Evolutionary conservation across 2,888 invertebrate species (phyloP).

Genomic region (Heliconius ethilla): DNA sequence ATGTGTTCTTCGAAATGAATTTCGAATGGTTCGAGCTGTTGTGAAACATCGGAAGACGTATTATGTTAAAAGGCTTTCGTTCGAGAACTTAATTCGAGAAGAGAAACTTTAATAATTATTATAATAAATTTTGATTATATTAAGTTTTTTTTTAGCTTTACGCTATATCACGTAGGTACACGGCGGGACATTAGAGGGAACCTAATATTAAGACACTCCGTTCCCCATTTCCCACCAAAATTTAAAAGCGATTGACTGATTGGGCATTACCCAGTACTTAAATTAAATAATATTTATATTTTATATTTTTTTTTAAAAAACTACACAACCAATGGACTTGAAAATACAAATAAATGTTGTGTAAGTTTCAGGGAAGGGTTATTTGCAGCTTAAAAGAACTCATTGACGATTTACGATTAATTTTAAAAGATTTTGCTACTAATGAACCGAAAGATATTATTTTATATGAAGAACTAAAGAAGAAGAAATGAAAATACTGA

Average conservation of each 20-base stretch:
- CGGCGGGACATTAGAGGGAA: no score
- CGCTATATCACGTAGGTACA: no score
- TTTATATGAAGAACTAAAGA: neutral
- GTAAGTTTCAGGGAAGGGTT: neutral
- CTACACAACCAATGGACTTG: no score
- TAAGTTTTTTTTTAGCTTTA: neutral
- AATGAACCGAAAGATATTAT: neutral
- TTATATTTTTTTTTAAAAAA: no score
- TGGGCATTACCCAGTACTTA: neutral
- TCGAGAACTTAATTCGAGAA: neutral
- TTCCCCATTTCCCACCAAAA: no score
- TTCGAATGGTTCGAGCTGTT: slow-evolving; percentile 60
- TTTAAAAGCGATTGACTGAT: no score
- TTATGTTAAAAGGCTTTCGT: slow-evolving; percentile 40
- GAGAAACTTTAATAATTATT: slow-evolving; percentile 1
- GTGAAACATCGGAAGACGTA: slow-evolving; percentile 58
- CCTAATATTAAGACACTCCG: no score
- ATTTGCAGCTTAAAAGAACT: no score
- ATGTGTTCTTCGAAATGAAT: slow-evolving; percentile 67
- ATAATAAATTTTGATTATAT: neutral
- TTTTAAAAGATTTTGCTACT: neutral
- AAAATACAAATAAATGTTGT: neutral
- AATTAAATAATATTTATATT: no score
- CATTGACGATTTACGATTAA: no score
- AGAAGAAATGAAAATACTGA: no score